These are phyloP conservation scores for Cantharis nigra DNA, from an alignment of 2,888 invertebrate genomes.

Conservation along the genomic window DNA sequence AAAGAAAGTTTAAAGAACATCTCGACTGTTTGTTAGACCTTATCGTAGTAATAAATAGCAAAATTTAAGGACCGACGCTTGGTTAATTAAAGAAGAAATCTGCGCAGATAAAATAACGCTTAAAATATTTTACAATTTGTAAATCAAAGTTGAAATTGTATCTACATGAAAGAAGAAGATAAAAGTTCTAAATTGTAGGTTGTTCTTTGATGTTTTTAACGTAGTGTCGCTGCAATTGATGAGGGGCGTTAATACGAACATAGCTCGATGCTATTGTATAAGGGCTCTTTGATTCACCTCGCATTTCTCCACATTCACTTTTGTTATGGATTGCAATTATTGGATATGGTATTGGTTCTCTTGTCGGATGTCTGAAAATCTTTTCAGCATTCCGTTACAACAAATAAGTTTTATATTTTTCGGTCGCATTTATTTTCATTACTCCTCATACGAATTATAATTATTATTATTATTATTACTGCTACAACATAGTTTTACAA, in stretches of 20 bases:
- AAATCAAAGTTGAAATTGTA: neutral
- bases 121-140: neutral
- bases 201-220: slow-evolving; percentile 13
- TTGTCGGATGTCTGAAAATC: slow-evolving; percentile 26
- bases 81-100: neutral
- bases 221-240: slow-evolving; percentile 17
- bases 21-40: neutral
- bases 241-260: slow-evolving; percentile 4
- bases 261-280: slow-evolving; percentile 16
- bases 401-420: slow-evolving; percentile 33
- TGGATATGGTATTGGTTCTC: slow-evolving; percentile 27
- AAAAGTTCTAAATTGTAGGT: neutral
- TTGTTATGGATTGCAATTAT: slow-evolving; percentile 32
- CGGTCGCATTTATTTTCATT: slow-evolving; percentile 30
- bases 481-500: neutral
- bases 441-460: neutral
- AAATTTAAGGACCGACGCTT: neutral
- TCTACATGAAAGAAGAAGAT: neutral
- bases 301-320: slow-evolving; percentile 20
- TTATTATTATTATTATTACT: neutral
- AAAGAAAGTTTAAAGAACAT: neutral
- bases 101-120: neutral
- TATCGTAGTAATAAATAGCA: neutral
- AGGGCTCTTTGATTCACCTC: slow-evolving; percentile 21
- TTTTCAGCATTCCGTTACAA: slow-evolving; percentile 37